A percentile compares a stretch with the other conserved stretches of the same genome.
These are phyloP conservation scores for Notiomystis cincta DNA, from an alignment of 2,113 vertebrate species.

Conservation along the genomic window DNA sequence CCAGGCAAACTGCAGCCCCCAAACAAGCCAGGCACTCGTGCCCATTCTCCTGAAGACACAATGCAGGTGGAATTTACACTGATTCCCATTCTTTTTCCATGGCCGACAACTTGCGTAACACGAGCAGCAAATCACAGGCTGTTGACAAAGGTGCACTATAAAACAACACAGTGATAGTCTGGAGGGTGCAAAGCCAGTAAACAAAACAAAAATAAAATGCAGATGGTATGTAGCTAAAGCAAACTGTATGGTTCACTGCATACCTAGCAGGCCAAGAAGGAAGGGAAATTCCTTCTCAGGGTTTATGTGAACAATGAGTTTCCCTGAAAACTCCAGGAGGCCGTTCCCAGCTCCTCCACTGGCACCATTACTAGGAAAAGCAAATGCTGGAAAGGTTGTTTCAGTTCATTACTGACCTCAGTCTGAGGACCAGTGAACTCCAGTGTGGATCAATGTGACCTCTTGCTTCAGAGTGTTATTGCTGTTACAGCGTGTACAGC, in stretches of 20 bases:
- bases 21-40: background rate
- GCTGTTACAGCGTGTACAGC: background rate
- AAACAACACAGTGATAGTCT: accelerated
- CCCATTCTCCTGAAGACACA: background rate
- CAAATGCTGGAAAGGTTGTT: background rate
- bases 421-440: background rate
- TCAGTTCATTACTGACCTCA: constrained; percentile 41
- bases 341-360: background rate
- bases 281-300: constrained; percentile 41
- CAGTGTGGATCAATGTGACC: constrained; percentile 21
- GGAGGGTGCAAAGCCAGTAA: background rate
- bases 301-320: constrained; percentile 65
- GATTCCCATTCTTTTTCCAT: background rate
- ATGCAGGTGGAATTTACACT: background rate
- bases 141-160: background rate
- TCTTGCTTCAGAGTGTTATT: background rate
- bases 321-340: constrained; percentile 60
- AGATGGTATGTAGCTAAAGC: constrained; percentile 32
- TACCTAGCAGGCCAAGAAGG: constrained; percentile 17
- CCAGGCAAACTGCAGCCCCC: background rate
- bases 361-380: constrained; percentile 4
- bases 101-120: background rate
- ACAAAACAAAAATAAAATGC: constrained; percentile 53
- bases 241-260: constrained; percentile 60
- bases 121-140: background rate